Percentiles rank a stretch among this genome's conserved stretches.
Conservation (phyloP, 2,113 vertebrate species). For the Zingel zingel region DNA sequence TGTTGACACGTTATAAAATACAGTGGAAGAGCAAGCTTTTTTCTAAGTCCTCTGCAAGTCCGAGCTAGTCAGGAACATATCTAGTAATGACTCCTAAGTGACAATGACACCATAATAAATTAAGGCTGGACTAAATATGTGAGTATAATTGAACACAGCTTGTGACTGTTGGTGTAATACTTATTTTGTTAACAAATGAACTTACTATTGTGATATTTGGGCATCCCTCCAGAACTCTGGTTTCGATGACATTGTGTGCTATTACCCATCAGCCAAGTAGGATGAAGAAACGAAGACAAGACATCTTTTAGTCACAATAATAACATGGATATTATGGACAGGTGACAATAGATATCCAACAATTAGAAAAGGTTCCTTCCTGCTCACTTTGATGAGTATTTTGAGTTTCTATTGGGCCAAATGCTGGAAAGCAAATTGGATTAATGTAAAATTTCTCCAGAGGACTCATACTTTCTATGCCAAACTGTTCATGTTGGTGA, state of each 20-base stretch:
- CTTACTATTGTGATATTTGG: slow-evolving; percentile 22
- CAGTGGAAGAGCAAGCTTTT: slow-evolving; percentile 78
- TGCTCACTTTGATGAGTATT: neutral
- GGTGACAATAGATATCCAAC: slow-evolving; percentile 1
- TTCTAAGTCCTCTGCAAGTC: slow-evolving; percentile 76
- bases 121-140: slow-evolving; percentile 47
- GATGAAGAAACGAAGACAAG: slow-evolving; percentile 21
- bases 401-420: neutral
- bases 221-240: slow-evolving; percentile 33
- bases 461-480: neutral
- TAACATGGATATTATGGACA: neutral
- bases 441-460: neutral
- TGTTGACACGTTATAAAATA: slow-evolving; percentile 70
- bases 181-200: slow-evolving; percentile 12
- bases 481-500: neutral
- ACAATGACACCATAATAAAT: slow-evolving; percentile 72
- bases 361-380: neutral
- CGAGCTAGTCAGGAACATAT: slow-evolving; percentile 64
- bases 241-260: slow-evolving; percentile 43
- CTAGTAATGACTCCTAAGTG: slow-evolving; percentile 53
- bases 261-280: slow-evolving; percentile 11
- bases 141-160: slow-evolving; percentile 12
- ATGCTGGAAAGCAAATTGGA: neutral
- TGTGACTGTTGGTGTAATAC: slow-evolving; percentile 17
- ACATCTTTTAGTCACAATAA: neutral